Percentiles rank a stretch among this genome's conserved stretches.
These are phyloP conservation scores for Lamellibrachia luymesi DNA, from an alignment of 1,140 invertebrate genomes.

Conservation along the genomic window DNA sequence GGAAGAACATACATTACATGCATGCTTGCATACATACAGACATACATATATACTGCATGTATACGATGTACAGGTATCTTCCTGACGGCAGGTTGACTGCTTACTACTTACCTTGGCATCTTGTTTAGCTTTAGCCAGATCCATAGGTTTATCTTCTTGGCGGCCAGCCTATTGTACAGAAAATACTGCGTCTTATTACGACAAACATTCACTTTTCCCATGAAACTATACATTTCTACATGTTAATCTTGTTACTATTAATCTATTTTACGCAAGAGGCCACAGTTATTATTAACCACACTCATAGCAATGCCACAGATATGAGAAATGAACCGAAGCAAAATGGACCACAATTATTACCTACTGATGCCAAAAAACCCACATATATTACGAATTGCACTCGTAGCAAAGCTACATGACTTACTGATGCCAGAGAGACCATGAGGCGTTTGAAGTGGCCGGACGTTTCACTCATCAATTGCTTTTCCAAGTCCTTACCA, in stretches of 20 bases:
- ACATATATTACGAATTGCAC: background rate
- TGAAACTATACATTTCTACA: background rate
- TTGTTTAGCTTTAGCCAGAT: background rate
- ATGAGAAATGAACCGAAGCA: background rate
- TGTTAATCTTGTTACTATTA: background rate
- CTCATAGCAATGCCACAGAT: background rate
- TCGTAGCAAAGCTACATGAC: background rate
- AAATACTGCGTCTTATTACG: background rate
- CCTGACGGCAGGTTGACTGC: background rate
- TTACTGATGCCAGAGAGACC: background rate
- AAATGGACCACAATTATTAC: background rate
- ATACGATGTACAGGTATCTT: too few relatives aligned
- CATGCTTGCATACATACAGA: too few relatives aligned
- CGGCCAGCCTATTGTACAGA: slow-evolving; percentile 6
- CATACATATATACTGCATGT: too few relatives aligned
- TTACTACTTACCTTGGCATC: background rate
- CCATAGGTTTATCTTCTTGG: background rate
- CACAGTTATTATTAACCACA: too few relatives aligned
- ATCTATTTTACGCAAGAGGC: background rate
- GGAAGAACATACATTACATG: too few relatives aligned
- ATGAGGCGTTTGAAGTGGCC: slow-evolving; percentile 34
- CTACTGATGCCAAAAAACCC: background rate
- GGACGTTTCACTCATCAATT: slow-evolving; percentile 33
- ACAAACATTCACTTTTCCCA: background rate
- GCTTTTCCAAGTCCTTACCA: slow-evolving; percentile 32